Base-by-base conservation (phyloP, 2,888 invertebrate genomes). In the Cerceris ruficornis region DNA sequence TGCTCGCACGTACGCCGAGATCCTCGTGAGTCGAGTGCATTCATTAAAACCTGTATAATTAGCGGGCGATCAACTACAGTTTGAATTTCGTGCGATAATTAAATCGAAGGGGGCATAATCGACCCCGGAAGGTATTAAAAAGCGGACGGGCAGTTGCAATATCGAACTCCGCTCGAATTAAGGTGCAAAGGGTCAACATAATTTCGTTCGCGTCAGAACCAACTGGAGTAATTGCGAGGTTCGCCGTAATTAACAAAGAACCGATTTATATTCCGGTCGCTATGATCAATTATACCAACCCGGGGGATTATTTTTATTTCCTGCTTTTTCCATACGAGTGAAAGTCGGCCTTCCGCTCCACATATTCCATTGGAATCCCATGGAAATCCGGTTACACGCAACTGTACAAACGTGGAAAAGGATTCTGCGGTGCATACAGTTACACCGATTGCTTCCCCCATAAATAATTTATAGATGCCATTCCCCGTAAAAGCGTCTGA, bases 401-500 rank as follows among this genome's bases (percentile, higher is more conserved):
- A 66, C 55, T 46, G 39, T 54, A 72, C 66, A 69, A 76, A 75
- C 66, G 76, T 49, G 41, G 71, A 64, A 28, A 76, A 77, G 78
- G 75, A 61, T 82, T 69, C 52, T 43, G 42, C 28, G 68, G 67
- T 14, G 61, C 55, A 46, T 64, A 74, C 75, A 73, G 81, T 77
- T 80, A 72, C 70, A 69, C 68, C 66, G 64, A 55, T 69, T 69
- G 66, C 69, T 55, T 46, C 54, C 57, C 65, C 43, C 46, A 86
- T 85, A 78, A 81, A 86, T 85, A 74, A 83, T 85, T 83, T 85
- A 85, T 83, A 77, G 81, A 80, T 68, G 55, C 17, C 43, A 49
- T 55, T 52, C 72, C 14, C 15, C 28, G 42, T 66, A 11, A 50
- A 57, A 17, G 66, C 14, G 55, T 62, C 49, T 43, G 49, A 39